Conservation (phyloP, 2,113 vertebrate species). For the Periophthalmus modestus region DNA sequence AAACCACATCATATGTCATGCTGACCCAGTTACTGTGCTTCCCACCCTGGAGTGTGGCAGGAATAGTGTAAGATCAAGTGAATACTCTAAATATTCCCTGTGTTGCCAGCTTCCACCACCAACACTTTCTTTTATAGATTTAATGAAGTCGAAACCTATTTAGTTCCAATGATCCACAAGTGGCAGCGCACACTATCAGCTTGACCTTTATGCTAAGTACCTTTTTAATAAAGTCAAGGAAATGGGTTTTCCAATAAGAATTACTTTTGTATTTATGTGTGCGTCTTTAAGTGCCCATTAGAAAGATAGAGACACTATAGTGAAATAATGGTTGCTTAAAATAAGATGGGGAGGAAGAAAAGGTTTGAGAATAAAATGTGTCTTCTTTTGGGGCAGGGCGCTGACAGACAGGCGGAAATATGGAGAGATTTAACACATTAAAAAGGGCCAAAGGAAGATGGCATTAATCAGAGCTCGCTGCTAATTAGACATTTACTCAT, state of each 20-base stretch:
- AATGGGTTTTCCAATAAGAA: slow-evolving; percentile 30
- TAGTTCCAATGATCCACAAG: slow-evolving; percentile 6
- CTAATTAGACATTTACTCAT: slow-evolving; percentile 76
- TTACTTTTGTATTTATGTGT: slow-evolving; percentile 38
- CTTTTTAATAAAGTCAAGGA: slow-evolving; percentile 16
- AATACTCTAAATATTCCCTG: slow-evolving; percentile 2
- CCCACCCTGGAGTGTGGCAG: slow-evolving; percentile 9
- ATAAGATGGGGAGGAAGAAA: slow-evolving; percentile 1
- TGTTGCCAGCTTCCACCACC: not conserved
- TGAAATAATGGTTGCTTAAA: slow-evolving; percentile 46
- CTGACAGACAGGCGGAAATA: slow-evolving; percentile 44
- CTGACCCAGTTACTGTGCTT: not conserved
- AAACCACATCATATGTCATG: not conserved
- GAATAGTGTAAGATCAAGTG: slow-evolving; percentile 11
- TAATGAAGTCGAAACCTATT: slow-evolving; percentile 4
- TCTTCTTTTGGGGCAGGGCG: slow-evolving; percentile 15
- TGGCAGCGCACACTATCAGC: not conserved
- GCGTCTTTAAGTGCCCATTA: slow-evolving; percentile 47
- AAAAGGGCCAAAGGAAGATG: slow-evolving; percentile 61
- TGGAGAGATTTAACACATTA: slow-evolving; percentile 66
- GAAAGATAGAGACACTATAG: slow-evolving; percentile 45
- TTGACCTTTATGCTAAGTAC: slow-evolving; percentile 8
- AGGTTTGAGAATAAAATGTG: not conserved
- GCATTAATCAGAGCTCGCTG: slow-evolving; percentile 67
- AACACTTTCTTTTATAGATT: not conserved